Conservation (phyloP, 1,140 invertebrate species). For the Drosophila pandora region DNA sequence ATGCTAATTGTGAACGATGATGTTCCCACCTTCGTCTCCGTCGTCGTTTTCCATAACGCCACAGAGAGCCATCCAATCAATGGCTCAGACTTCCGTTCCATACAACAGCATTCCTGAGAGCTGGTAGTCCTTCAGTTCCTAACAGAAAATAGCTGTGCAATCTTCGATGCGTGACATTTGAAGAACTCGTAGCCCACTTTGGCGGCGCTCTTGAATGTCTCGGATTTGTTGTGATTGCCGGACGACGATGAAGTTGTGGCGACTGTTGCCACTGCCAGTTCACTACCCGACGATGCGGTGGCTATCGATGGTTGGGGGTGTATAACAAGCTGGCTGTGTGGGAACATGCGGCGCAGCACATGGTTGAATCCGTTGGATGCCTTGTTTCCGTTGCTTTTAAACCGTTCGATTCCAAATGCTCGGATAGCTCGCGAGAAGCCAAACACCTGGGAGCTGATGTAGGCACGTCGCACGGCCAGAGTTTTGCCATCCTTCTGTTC, state of each 20-base stretch:
- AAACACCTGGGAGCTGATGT: slow-evolving; percentile 94
- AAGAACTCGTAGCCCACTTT: slow-evolving; percentile 91
- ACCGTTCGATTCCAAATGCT: slow-evolving; percentile 93
- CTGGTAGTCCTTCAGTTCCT: slow-evolving; percentile 59
- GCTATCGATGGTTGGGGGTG: slow-evolving; percentile 30
- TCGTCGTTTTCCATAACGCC: slow-evolving; percentile 60
- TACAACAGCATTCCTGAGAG: neutral
- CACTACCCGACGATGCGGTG: slow-evolving; percentile 15
- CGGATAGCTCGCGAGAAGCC: slow-evolving; percentile 94
- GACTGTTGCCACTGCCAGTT: slow-evolving; percentile 56
- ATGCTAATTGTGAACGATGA: slow-evolving; percentile 32
- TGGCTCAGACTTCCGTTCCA: neutral
- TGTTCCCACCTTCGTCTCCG: slow-evolving; percentile 2
- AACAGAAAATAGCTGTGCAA: slow-evolving; percentile 85
- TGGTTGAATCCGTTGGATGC: slow-evolving; percentile 93
- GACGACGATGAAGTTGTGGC: slow-evolving; percentile 9
- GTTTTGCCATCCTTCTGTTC: slow-evolving; percentile 89
- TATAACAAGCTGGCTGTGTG: slow-evolving; percentile 71
- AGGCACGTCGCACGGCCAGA: slow-evolving; percentile 90
- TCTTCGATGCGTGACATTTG: slow-evolving; percentile 88
- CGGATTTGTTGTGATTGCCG: slow-evolving; percentile 84
- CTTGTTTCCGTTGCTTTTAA: slow-evolving; percentile 92
- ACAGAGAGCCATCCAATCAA: slow-evolving; percentile 4
- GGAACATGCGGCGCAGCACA: slow-evolving; percentile 90
- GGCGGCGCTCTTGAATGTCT: slow-evolving; percentile 89